Evolutionary conservation across 2,113 vertebrate genomes (phyloP).

Genomic region (Erythrocercus mccallii): DNA sequence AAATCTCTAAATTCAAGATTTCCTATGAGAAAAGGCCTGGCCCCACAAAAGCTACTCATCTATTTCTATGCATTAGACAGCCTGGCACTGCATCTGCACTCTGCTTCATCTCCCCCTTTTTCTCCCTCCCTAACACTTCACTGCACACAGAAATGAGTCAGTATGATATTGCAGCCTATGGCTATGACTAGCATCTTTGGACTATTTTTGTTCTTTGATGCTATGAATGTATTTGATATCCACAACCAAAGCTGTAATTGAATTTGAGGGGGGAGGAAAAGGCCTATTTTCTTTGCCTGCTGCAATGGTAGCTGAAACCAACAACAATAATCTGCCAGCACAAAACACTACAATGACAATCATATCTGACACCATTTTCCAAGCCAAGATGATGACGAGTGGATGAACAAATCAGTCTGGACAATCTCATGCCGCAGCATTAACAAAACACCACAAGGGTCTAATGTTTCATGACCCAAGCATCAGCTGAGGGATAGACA

Average conservation of each 20-base stretch:
- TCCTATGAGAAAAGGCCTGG: neutral
- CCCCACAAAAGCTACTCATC: neutral
- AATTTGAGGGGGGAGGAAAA: constrained; percentile 29
- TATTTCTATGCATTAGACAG: neutral
- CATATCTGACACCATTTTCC: constrained; percentile 14
- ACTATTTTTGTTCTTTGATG: constrained; percentile 8
- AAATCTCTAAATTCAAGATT: constrained; percentile 24
- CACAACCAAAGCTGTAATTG: constrained; percentile 20
- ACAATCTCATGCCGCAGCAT: constrained; percentile 17
- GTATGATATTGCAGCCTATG: constrained; percentile 16
- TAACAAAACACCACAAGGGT: constrained; percentile 1
- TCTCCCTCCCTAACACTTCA: neutral
- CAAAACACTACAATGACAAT: neutral
- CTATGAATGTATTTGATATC: constrained; percentile 27
- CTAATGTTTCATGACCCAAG: neutral
- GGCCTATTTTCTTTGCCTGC: constrained; percentile 1
- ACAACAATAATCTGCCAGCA: neutral
- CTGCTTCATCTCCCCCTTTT: neutral
- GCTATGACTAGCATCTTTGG: constrained; percentile 10
- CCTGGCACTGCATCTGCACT: neutral
- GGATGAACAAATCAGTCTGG: constrained; percentile 9
- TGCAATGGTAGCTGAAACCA: neutral
- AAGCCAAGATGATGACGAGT: constrained; percentile 16
- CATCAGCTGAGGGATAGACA: neutral
- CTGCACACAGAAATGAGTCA: constrained; percentile 9